A percentile compares a stretch with the other conserved stretches of the same genome.
Evolutionary conservation across 2,113 vertebrate species (phyloP).

Genomic region (Phyllopteryx taeniolatus): DNA sequence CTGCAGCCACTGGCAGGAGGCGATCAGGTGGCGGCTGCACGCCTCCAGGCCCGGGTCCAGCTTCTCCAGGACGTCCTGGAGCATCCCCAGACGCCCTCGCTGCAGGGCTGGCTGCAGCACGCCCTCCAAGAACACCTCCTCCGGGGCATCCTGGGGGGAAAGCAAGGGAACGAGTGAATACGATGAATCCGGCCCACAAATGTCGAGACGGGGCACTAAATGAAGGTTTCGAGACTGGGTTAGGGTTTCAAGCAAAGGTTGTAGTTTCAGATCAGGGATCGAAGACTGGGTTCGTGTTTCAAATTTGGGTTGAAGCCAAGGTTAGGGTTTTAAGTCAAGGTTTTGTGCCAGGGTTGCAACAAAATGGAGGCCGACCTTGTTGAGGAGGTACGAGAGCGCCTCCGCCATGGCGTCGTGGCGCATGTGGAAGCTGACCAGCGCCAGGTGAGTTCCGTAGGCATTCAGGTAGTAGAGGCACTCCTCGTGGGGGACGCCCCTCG

Average conservation of each 20-base stretch:
- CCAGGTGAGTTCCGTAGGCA: conserved; percentile 86
- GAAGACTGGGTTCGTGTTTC: background rate
- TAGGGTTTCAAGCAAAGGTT: background rate
- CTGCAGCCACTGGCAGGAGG: conserved; percentile 92
- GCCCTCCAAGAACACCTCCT: conserved; percentile 92
- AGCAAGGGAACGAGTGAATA: background rate
- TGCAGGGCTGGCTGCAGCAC: conserved; percentile 87
- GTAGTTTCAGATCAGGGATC: too few relatives aligned
- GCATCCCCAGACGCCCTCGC: conserved; percentile 79
- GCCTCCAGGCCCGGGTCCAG: conserved; percentile 84
- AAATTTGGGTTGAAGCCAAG: too few relatives aligned
- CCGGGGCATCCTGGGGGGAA: conserved; percentile 80
- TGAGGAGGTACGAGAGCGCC: conserved; percentile 83
- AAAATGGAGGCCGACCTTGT: conserved; percentile 76
- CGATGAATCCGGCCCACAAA: background rate
- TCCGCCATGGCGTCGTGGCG: conserved; percentile 85
- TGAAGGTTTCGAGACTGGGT: background rate
- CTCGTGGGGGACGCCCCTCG: conserved; percentile 78
- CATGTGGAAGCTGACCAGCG: conserved; percentile 89
- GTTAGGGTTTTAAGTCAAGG: too few relatives aligned
- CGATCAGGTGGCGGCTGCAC: conserved; percentile 87
- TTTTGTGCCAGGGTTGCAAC: background rate
- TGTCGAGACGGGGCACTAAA: background rate
- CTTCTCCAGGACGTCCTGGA: conserved; percentile 86
- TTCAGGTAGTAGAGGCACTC: conserved; percentile 93